phyloP scores from a whole-genome alignment of 2,888 invertebrate species.

The Litoditis marina region DNA sequence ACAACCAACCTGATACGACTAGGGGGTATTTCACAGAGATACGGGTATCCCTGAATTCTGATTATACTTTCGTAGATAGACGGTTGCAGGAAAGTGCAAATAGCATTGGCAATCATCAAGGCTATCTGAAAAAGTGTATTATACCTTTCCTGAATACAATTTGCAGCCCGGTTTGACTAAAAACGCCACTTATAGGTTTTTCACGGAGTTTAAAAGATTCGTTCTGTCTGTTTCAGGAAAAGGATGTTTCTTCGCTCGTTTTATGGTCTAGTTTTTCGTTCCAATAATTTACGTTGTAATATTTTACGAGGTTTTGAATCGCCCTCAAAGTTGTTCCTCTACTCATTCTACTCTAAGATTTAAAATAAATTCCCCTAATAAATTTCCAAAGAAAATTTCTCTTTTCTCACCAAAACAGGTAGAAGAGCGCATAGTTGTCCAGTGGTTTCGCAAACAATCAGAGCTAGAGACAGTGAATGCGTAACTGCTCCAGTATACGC shows the following conservation, averaged over 20 bases:
- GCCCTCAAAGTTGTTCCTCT: too few relatives aligned
- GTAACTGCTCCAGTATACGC: constrained; percentile 95
- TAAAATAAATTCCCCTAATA: neutral
- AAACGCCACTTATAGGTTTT: too few relatives aligned
- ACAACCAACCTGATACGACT: constrained; percentile 29
- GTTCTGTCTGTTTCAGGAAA: too few relatives aligned
- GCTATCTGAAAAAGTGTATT: too few relatives aligned
- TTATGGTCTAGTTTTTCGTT: too few relatives aligned
- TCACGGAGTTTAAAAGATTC: too few relatives aligned
- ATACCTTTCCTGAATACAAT: too few relatives aligned
- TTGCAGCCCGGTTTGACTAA: too few relatives aligned
- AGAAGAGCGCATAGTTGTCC: constrained; percentile 95
- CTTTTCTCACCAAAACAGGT: constrained; percentile 76
- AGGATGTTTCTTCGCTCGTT: too few relatives aligned
- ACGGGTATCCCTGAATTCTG: constrained; percentile 89
- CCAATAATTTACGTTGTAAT: too few relatives aligned
- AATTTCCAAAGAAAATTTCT: neutral
- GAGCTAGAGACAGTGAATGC: constrained; percentile 93
- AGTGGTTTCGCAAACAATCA: constrained; percentile 96
- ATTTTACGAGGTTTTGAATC: too few relatives aligned
- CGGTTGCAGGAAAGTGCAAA: constrained; percentile 84
- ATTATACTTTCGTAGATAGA: constrained; percentile 97
- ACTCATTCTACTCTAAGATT: too few relatives aligned
- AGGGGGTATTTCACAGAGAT: constrained; percentile 74
- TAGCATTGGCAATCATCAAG: constrained; percentile 87